Base-by-base conservation (phyloP, 2,797 vertebrate species). In the Meda fulgida region DNA sequence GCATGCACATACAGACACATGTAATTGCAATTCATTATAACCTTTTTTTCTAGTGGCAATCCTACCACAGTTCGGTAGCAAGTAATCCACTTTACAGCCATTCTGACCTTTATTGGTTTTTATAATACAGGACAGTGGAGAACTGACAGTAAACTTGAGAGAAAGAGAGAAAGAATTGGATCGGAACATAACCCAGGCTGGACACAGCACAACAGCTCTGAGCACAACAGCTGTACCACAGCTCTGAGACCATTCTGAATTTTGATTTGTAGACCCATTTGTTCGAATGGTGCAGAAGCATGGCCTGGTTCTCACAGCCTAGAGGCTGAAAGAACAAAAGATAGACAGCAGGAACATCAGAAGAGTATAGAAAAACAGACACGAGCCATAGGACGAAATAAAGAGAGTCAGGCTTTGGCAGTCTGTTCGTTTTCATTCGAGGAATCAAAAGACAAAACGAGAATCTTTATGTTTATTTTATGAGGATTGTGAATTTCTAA, bases 221-320 rank as follows among this genome's bases (percentile, higher is more conserved):
- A 78, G 51, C 23, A 58, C 31, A 51, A 26, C 3, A n/a, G 23
- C 55, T 63, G n/a, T 65, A 26, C 38, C 18, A 79, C 38, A 31
- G 43, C 26, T 48, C 60, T 51, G 31, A 53, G 73, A 67, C 48
- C 11, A 46, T 76, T 66, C 29, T 34, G 60, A 78, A 31, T 48
- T 70, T 48, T 78, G 29, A 78, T 84, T 53, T n/a, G 75, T 14
- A 76, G 29, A 66, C 43, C 55, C 60, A 70, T 78, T 63, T 78
- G 75, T 70, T 70, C 21, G 5, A 84, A 84, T 2, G 65, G 29
- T 70, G 65, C 63, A 58, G 69, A 83, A 69, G 78, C 85, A 81
- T 86, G 87, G 79, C 87, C 87, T 81, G 60, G 84, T 87, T 88
- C 73, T 87, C 29, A 48, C 31, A 81, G 53, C 26, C 11, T 81